phyloP scores from a whole-genome alignment of 2,888 invertebrate species.

The Drosophila lacicola region DNA sequence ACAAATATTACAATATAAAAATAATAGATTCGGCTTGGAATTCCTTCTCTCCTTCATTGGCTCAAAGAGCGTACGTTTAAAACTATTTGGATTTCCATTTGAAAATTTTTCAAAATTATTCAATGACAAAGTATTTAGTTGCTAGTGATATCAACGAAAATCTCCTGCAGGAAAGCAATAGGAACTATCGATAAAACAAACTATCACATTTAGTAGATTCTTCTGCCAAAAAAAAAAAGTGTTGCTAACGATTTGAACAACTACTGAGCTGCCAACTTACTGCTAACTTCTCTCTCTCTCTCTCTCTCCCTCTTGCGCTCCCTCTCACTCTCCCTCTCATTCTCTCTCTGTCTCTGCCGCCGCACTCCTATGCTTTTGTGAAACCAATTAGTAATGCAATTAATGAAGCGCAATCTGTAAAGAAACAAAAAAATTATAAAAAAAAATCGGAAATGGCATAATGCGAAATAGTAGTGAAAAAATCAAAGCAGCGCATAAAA shows the following conservation, averaged over 20 bases:
- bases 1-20: too few species aligned
- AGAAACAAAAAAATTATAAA: constrained; percentile 5
- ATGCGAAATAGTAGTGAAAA: constrained; percentile 31
- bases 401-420: constrained; percentile 54
- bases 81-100: too few species aligned
- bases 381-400: constrained; percentile 72
- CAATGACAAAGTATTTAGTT: too few species aligned
- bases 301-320: neutral
- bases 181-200: neutral
- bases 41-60: too few species aligned
- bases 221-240: neutral
- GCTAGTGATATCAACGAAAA: too few species aligned
- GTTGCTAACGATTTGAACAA: neutral
- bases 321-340: neutral
- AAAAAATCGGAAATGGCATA: constrained; percentile 13
- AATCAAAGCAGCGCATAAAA: constrained; percentile 50
- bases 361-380: constrained; percentile 29
- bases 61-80: too few species aligned
- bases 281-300: too few species aligned
- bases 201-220: neutral
- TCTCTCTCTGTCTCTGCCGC: neutral
- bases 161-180: too few species aligned
- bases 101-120: too few species aligned
- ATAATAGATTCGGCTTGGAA: too few species aligned
- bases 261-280: neutral